Evolutionary conservation across 2,888 invertebrate species (phyloP).

Genomic region (Ichneumoninae sp.): DNA sequence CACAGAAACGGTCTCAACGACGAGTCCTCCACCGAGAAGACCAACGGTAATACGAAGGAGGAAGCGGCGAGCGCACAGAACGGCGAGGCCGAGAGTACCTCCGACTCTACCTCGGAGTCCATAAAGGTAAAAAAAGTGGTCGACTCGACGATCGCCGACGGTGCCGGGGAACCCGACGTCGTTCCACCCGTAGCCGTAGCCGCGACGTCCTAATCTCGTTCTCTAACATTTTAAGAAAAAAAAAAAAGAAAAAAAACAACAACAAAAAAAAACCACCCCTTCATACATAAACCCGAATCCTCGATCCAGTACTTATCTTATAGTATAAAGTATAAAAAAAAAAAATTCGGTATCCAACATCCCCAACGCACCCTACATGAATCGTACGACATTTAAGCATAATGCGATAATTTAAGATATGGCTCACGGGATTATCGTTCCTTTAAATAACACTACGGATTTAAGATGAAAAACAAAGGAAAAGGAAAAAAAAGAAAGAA

Average conservation of each 20-base stretch:
- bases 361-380: conserved; percentile 76
- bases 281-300: conserved; percentile 80
- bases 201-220: conserved; percentile 83
- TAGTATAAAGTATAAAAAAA: conserved; percentile 60
- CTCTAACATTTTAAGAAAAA: conserved; percentile 73
- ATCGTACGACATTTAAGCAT: conserved; percentile 80
- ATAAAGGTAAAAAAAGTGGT: conserved; percentile 83
- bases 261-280: conserved; percentile 58
- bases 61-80: conserved; percentile 70
- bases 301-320: conserved; percentile 79
- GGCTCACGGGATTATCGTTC: conserved; percentile 80
- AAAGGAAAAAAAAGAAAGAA: conserved; percentile 69
- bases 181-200: conserved; percentile 81
- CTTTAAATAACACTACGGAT: conserved; percentile 74
- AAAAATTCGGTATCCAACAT: conserved; percentile 60
- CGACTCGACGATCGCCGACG: conserved; percentile 80
- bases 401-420: conserved; percentile 80
- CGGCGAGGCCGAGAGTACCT: conserved; percentile 76
- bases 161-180: conserved; percentile 81
- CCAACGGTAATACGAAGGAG: conserved; percentile 70
- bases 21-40: conserved; percentile 74
- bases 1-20: conserved; percentile 81
- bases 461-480: conserved; percentile 48
- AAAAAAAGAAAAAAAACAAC: conserved; percentile 46
- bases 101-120: conserved; percentile 71